Base-by-base conservation (phyloP, 2,797 vertebrate genomes). In the Aeoliscus strigatus region DNA sequence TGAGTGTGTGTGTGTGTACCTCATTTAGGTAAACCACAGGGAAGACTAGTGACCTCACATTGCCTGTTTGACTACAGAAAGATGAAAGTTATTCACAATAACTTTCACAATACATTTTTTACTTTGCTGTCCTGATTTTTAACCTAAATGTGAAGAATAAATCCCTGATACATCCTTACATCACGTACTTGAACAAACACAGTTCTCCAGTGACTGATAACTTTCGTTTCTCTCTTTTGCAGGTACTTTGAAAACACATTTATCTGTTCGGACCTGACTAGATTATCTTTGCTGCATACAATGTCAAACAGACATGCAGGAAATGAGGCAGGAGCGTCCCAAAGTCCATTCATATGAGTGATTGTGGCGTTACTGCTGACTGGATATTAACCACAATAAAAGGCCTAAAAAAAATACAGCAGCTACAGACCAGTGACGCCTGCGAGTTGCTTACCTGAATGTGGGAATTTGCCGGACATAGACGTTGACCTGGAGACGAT, bases 11-110 rank as follows among this genome's bases (percentile, higher is more conserved):
- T 27, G n/a, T 56, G 8, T 37, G 18, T 88, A 96, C 95, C 93
- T 99, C 96, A 29, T 94, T 99, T 46, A 99, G 46, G 63, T 92
- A 88, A 86, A 93, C 83, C 75, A 98, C 90, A 28, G 96, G 96
- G 32, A 94, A 90, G 48, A 93, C 41, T 53, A 97, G 64, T 0
- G 88, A 91, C 67, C 53, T 83, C 61, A 97, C 84, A 3, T 89
- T 82, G 61, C 88, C 89, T 0, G 93, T 96, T 86, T 93, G 81
- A 43, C 88, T 90, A 28, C 67, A 60, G 17, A 49, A 27, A 66
- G 43, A 37, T 0, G 11, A 3, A 27, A 37, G 8, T 1, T 33
- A 38, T 10, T 41, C 5, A 31, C 4, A 26, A n/a, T 29, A 11
- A 3, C 8, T 25, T 25, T 6, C 18, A 3, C n/a, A n/a, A n/a